Base-by-base conservation (phyloP, 2,113 vertebrate genomes). In the Misgurnus anguillicaudatus region DNA sequence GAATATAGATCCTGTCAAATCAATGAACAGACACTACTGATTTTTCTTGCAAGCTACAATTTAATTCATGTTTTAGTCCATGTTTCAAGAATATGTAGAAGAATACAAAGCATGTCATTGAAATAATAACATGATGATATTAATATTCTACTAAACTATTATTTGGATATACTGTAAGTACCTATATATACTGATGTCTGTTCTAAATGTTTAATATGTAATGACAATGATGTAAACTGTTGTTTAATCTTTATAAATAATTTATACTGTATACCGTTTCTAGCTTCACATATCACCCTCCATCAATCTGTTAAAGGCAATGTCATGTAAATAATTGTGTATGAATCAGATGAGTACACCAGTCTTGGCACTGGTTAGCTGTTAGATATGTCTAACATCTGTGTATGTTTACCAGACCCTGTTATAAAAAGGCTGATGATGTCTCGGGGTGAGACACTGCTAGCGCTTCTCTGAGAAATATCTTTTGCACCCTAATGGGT, bases 401-500 rank as follows among this genome's bases (percentile, higher is more conserved):
- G 87, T 87, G 75, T 66, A 57, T 31, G 71, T 90, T 89, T 87
- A 87, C 13, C 47, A 83, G 89, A 82, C 41, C 77, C 36, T 45
- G 71, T 63, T 79, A 51, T 42, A 16, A 86, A 73, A 24, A 64
- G 51, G 53, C 68, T 78, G 73, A 61, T 7, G 31, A 63, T 51
- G 61, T 82, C 41, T 42, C 57, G 24, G 41, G 67, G 73, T 42
- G 16, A 60, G 74, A 75, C 61, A 53, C 60, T 38, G 60, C 74
- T 39, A 51, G 60, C 58, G 17, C 17, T 65, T 53, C 61, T 76
- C 31, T 64, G 45, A 53, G 74, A 76, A 66, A 77, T 67, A 45
- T 48, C 69, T 53, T 73, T 69, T 65, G 75, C 82, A 72, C 77
- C 82, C 73, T 83, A 83, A 80, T 77, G 74, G 67, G 67, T 57